These are phyloP conservation scores for Drosophila neoperkinsi DNA, from an alignment of 2,888 invertebrate species.

Conservation along the genomic window DNA sequence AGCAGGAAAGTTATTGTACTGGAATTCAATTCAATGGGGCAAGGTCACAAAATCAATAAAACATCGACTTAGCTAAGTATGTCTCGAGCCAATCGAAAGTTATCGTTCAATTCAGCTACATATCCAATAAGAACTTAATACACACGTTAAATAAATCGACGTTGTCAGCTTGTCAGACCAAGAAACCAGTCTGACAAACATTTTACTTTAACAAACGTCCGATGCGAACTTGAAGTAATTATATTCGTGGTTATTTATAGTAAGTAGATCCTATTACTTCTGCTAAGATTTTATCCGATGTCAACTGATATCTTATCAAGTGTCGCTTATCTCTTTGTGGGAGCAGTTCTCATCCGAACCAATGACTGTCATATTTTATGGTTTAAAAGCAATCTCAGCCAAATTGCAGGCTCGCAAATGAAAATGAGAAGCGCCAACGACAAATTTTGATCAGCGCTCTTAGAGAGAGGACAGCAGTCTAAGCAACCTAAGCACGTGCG, in stretches of 20 bases:
- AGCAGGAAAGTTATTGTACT: neutral
- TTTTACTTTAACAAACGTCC: neutral
- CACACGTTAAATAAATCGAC: neutral
- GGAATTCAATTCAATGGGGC: neutral
- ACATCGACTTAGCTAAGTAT: neutral
- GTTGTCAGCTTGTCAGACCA: neutral
- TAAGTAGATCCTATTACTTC: neutral
- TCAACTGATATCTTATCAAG: neutral
- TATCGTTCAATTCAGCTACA: neutral
- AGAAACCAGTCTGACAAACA: neutral
- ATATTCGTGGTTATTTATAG: neutral
- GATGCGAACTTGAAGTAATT: neutral
- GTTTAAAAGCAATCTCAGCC: conserved; percentile 40
- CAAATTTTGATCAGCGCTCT: conserved; percentile 33
- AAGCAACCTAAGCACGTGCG: conserved; percentile 1
- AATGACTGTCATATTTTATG: conserved; percentile 42
- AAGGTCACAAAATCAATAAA: conserved; percentile 24
- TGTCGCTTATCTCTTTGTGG: neutral
- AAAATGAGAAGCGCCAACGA: conserved; percentile 31
- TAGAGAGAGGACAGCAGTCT: conserved; percentile 5
- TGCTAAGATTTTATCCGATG: neutral
- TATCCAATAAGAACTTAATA: neutral
- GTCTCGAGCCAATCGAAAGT: neutral
- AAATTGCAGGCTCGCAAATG: conserved; percentile 39
- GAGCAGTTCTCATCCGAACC: conserved; percentile 10